Evolutionary conservation across 2,113 vertebrate species (phyloP).

Genomic region (Smithornis capensis): DNA sequence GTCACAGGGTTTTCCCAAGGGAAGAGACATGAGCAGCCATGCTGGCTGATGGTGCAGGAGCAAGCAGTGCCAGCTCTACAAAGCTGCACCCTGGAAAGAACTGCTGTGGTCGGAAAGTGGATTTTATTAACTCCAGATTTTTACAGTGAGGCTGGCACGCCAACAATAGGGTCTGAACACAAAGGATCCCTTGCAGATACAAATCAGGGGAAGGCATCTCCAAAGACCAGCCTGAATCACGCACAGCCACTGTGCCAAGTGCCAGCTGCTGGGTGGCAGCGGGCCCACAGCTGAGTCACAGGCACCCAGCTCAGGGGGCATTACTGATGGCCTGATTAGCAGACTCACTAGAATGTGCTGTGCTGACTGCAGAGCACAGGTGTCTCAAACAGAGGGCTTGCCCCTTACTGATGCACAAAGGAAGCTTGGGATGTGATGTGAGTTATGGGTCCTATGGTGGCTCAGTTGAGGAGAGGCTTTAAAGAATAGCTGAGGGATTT

Average conservation of each 20-base stretch:
- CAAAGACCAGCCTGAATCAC: background rate
- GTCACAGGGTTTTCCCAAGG: background rate
- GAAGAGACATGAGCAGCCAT: background rate
- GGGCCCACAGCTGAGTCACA: background rate
- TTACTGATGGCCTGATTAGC: background rate
- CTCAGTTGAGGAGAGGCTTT: background rate
- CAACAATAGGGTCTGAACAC: background rate
- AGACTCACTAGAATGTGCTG: background rate
- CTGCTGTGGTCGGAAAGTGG: background rate
- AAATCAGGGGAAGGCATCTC: slow-evolving; percentile 10
- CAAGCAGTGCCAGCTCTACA: background rate
- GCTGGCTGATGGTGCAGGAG: background rate
- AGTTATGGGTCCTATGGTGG: background rate
- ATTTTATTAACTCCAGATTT: slow-evolving; percentile 53
- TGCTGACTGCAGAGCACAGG: background rate
- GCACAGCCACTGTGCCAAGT: background rate
- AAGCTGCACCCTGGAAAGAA: background rate
- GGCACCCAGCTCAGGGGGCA: background rate
- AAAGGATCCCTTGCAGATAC: background rate
- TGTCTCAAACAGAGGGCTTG: background rate
- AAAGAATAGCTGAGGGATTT: background rate
- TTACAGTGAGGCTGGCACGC: background rate
- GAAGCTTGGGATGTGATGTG: background rate
- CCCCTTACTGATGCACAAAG: background rate
- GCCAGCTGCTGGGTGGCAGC: background rate